Evolutionary conservation across 2,113 vertebrate genomes (phyloP).

Genomic region (Phrynocephalus versicolor): DNA sequence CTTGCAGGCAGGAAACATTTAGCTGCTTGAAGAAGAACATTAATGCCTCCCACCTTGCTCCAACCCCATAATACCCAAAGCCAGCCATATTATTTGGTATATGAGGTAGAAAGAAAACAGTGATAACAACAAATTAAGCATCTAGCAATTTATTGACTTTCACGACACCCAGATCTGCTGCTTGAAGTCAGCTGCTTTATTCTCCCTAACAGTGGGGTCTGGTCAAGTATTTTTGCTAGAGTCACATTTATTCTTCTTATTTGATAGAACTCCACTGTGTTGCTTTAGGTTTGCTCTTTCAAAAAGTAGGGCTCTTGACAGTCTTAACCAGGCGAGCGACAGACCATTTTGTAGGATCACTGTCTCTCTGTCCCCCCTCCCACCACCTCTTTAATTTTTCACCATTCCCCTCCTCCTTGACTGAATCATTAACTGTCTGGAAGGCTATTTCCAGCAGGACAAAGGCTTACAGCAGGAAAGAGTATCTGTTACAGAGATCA

Average conservation of each 20-base stretch:
- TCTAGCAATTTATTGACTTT: too few species aligned
- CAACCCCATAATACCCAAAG: neutral
- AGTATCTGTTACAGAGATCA: constrained; percentile 32
- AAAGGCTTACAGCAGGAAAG: constrained; percentile 12
- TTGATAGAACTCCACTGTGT: too few species aligned
- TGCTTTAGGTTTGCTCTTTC: too few species aligned
- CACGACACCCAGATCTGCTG: neutral
- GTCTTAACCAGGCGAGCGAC: neutral
- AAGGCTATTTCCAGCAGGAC: constrained; percentile 16
- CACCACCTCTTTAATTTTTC: neutral
- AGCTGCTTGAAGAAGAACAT: neutral
- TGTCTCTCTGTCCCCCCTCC: neutral
- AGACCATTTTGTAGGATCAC: neutral
- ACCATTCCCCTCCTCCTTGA: neutral
- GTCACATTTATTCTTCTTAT: too few species aligned
- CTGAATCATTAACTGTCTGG: constrained; percentile 26
- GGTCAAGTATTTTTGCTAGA: too few species aligned
- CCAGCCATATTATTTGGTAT: neutral
- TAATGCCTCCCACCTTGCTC: too few species aligned
- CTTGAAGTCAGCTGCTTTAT: neutral
- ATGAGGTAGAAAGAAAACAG: neutral
- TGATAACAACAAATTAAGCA: neutral
- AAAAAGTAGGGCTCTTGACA: too few species aligned
- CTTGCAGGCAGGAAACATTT: neutral
- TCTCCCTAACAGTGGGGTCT: neutral